Evolutionary conservation across 2,797 vertebrate species (phyloP).

Genomic region (Cuniculus paca): DNA sequence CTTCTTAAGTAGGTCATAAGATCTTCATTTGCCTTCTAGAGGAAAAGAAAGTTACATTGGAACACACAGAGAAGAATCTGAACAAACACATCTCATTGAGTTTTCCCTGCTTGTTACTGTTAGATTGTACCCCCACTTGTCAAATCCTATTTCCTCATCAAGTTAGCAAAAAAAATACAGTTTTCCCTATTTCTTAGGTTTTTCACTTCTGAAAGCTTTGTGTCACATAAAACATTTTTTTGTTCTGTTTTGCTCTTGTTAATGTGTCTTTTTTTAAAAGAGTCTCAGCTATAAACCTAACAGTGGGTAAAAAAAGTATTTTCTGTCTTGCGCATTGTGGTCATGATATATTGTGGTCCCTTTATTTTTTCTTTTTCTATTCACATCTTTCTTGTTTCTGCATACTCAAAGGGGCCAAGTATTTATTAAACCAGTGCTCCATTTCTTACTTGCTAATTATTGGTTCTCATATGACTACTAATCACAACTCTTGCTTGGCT

Average conservation of each 20-base stretch:
- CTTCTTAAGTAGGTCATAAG: not conserved
- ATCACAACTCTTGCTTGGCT: not conserved
- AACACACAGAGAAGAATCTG: not conserved
- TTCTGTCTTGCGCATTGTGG: not conserved
- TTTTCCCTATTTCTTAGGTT: not conserved
- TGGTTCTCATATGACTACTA: not conserved
- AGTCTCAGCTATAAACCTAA: not conserved
- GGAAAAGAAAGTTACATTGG: not conserved
- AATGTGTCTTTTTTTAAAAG: not conserved
- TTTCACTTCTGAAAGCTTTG: not conserved
- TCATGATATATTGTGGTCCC: not conserved
- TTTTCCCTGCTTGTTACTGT: not conserved
- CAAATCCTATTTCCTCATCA: not conserved
- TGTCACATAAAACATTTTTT: not conserved
- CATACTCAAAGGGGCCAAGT: not conserved
- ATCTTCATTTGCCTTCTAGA: not conserved
- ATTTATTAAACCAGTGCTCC: not conserved
- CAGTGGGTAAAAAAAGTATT: not conserved
- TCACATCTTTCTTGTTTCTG: slow-evolving; percentile 29
- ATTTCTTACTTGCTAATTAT: not conserved
- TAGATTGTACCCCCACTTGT: not conserved
- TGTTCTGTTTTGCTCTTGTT: not conserved
- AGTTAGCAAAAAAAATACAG: not conserved
- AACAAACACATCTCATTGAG: not conserved
- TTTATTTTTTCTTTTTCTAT: not conserved